Evolutionary conservation across 2,113 vertebrate species (phyloP).

Genomic region (Vimba vimba): DNA sequence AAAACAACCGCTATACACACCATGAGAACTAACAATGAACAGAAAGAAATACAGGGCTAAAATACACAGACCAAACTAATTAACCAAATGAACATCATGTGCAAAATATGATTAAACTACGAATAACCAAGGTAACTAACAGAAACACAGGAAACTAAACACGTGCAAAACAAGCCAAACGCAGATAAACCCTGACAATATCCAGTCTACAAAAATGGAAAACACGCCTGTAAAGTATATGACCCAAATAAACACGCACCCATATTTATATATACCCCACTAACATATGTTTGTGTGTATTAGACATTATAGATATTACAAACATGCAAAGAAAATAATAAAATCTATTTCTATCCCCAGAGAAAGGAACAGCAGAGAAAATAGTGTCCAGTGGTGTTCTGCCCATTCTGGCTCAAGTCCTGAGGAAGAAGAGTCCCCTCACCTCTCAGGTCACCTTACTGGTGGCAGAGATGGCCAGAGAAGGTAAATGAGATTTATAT

Average conservation of each 20-base stretch:
- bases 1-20: no score
- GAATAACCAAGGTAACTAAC: no score
- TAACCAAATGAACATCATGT: no score
- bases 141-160: no score
- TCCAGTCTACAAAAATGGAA: neutral
- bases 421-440: slow-evolving; percentile 71
- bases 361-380: slow-evolving; percentile 74
- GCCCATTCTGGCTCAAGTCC: slow-evolving; percentile 72
- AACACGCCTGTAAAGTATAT: neutral
- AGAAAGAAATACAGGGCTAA: no score
- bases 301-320: neutral
- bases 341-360: slow-evolving; percentile 64
- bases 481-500: slow-evolving; percentile 69
- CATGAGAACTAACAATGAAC: no score
- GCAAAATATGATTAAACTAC: no score
- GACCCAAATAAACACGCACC: neutral
- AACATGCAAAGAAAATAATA: neutral
- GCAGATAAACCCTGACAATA: neutral
- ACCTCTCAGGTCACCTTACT: slow-evolving; percentile 79
- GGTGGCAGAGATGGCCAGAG: slow-evolving; percentile 84
- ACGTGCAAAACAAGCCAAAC: no score
- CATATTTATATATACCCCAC: neutral
- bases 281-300: no score
- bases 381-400: slow-evolving; percentile 78
- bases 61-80: no score